Evolutionary conservation across 1,140 invertebrate genomes (phyloP).

Genomic region (Drosophila punjabiensis): DNA sequence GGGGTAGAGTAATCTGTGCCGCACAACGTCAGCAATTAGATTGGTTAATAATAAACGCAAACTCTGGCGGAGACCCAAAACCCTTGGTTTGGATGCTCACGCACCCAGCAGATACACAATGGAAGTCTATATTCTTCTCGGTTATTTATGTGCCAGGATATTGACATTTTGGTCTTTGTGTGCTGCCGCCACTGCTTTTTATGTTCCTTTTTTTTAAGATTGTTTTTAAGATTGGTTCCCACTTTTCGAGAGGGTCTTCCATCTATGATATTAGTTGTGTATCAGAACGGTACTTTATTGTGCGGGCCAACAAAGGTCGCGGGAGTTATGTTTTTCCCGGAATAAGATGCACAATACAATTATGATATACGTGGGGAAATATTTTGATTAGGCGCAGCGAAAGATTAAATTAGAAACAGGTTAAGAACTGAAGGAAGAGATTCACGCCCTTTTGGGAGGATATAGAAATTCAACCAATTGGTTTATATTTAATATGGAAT

Average conservation of each 20-base stretch:
- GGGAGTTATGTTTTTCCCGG: conserved; percentile 29
- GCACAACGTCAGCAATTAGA: conserved; percentile 68
- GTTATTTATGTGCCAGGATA: conserved; percentile 78
- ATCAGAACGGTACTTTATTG: conserved; percentile 74
- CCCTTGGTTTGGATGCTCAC: conserved; percentile 23
- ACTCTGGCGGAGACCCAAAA: conserved; percentile 23
- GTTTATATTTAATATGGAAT: background rate
- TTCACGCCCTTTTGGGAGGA: conserved; percentile 8
- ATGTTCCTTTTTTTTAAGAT: conserved; percentile 24
- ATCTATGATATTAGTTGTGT: conserved; percentile 39
- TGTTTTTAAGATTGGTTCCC: conserved; percentile 19
- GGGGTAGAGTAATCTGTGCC: conserved; percentile 59
- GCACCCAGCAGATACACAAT: conserved; percentile 46
- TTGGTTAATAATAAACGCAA: conserved; percentile 40
- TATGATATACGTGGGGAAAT: conserved; percentile 76
- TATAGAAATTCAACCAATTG: conserved; percentile 3
- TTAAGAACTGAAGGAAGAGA: background rate
- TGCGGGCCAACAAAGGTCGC: conserved; percentile 45
- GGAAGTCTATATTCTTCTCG: conserved; percentile 53
- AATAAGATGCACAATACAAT: conserved; percentile 45
- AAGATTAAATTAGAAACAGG: conserved; percentile 15
- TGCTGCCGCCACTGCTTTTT: conserved; percentile 61
- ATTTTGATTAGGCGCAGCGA: conserved; percentile 56
- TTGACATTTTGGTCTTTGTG: conserved; percentile 64
- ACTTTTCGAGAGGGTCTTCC: conserved; percentile 23